These are phyloP conservation scores for Vesta saturnalis DNA, from an alignment of 2,888 invertebrate species.

Conservation along the genomic window DNA sequence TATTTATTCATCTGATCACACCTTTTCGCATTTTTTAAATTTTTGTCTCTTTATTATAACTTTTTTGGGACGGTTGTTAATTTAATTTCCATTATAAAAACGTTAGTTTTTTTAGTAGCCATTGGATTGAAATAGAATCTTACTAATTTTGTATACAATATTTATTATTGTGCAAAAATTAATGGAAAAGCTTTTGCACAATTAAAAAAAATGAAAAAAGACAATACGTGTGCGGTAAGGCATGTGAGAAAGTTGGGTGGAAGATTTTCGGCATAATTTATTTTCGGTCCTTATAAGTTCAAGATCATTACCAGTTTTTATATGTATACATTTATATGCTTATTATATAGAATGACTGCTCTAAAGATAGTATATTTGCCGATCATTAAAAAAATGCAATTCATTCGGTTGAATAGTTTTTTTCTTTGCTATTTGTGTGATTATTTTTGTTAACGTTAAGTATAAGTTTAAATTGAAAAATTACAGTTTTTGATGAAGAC, in stretches of 20 bases:
- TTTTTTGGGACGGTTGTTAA: no score
- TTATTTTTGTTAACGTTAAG: background rate
- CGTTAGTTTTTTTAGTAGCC: no score
- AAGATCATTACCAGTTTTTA: background rate
- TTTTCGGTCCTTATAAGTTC: background rate
- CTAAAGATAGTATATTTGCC: conserved; percentile 37
- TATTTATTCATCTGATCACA: no score
- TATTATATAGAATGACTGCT: conserved; percentile 41
- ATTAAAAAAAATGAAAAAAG: no score
- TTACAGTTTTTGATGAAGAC: background rate
- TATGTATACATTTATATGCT: conserved; percentile 20
- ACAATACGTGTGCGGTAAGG: no score
- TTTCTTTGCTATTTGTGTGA: background rate
- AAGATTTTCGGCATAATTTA: background rate
- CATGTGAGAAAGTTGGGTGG: background rate
- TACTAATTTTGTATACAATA: no score
- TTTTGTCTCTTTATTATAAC: no score
- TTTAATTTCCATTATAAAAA: no score
- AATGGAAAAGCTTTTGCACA: no score
- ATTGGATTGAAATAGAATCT: no score
- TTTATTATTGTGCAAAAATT: no score
- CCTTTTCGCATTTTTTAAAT: background rate
- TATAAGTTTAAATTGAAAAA: conserved; percentile 2
- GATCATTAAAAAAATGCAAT: conserved; percentile 51
- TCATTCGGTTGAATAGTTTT: conserved; percentile 52